Base-by-base conservation (phyloP, 2,888 invertebrate species). In the Chymomyza procnemis region DNA sequence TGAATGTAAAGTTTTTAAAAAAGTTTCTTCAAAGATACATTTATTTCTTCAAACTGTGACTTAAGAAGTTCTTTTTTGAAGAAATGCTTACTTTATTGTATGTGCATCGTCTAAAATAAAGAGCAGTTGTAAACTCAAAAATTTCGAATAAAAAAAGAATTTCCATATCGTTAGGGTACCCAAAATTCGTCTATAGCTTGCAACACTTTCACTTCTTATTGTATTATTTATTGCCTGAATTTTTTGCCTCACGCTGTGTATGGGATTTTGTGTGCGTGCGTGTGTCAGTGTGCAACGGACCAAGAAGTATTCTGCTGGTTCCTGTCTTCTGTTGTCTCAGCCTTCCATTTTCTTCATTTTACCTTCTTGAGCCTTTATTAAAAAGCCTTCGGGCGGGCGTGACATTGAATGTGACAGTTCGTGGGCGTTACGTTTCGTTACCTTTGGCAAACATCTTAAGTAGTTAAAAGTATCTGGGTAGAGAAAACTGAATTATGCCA, bases 141-240 rank as follows among this genome's bases (percentile, higher is more conserved):
- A n/a, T n/a, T n/a, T n/a, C n/a, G n/a, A n/a, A n/a, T n/a, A n/a
- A n/a, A n/a, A n/a, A n/a, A n/a, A n/a, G n/a, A n/a, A n/a, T n/a
- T n/a, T n/a, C n/a, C n/a, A n/a, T n/a, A n/a, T n/a, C n/a, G n/a
- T n/a, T 26, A 70, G 64, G 50, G 71, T 41, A 71, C 62, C n/a
- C 46, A 18, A 8, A 18, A 50, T 61, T 70, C 69, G 69, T 26
- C 21, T 1, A 30, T 56, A n/a, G 1, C 3, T 50, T 3, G 8
- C 50, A 50, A 52, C 55, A 30, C 56, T 54, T 46, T 59, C 59
- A 61, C 64, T 66, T 62, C 69, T 64, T 74, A 50, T 67, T 70
- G 57, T 69, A 71, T 73, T 75, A 75, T 76, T 69, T 76, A 75
- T 76, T 68, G 61, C 66, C 67, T 62, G 61, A 75, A 73, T 73